Evolutionary conservation across 1,140 invertebrate species (phyloP).

Genomic region (Trypoxylus dichotomus): DNA sequence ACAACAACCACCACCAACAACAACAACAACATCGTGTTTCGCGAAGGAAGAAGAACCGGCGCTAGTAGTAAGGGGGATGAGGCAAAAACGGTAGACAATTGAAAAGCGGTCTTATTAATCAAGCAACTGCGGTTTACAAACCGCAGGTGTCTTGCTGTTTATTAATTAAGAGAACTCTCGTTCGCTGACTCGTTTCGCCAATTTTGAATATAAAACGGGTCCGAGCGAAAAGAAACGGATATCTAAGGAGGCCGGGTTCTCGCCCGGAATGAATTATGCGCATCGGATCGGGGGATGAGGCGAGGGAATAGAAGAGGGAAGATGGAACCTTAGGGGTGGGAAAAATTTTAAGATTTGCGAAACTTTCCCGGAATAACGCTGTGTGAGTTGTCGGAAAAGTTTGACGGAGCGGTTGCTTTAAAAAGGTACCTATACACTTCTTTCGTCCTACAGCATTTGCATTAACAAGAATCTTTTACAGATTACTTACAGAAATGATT

Average conservation of each 20-base stretch:
- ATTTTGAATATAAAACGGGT: conserved; percentile 14
- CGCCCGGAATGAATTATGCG: conserved; percentile 22
- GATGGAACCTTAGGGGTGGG: neutral
- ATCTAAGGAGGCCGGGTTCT: neutral
- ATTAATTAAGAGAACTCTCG: conserved; percentile 11
- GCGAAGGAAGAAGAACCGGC: neutral
- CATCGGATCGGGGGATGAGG: neutral
- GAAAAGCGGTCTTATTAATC: conserved; percentile 19
- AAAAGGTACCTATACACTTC: neutral
- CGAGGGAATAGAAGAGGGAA: neutral
- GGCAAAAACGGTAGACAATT: neutral
- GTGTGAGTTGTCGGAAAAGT: neutral
- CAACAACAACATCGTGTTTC: neutral
- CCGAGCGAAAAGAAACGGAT: conserved; percentile 10
- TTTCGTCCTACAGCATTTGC: neutral
- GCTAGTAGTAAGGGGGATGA: neutral
- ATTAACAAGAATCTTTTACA: conserved; percentile 11
- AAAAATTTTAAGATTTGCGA: conserved; percentile 10
- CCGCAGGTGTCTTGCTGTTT: conserved; percentile 12
- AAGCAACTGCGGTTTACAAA: conserved; percentile 17
- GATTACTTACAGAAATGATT: neutral
- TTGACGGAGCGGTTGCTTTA: neutral
- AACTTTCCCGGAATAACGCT: conserved; percentile 17
- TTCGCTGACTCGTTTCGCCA: neutral
- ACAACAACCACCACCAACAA: neutral